Conservation (phyloP, 1,140 invertebrate genomes). For the Zaprionus gabonicus region DNA sequence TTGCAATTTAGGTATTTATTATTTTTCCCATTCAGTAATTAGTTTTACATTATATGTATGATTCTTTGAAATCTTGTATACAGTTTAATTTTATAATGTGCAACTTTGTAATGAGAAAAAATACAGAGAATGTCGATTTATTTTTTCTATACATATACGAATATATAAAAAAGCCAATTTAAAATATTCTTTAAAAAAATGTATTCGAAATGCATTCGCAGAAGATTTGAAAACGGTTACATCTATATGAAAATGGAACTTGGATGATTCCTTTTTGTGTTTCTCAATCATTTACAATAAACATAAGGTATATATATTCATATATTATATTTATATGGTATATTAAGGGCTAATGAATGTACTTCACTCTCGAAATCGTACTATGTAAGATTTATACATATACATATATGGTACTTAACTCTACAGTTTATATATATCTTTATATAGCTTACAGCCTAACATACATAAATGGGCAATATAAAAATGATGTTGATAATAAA, state of each 20-base stretch:
- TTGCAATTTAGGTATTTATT: slow-evolving; percentile 62
- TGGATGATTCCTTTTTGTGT: slow-evolving; percentile 29
- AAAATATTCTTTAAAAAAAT: slow-evolving; percentile 58
- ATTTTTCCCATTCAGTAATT: slow-evolving; percentile 70
- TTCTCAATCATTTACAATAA: slow-evolving; percentile 38
- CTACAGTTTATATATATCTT: slow-evolving; percentile 54
- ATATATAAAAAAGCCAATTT: slow-evolving; percentile 42
- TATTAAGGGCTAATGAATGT: slow-evolving; percentile 76
- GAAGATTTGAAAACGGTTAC: slow-evolving; percentile 45
- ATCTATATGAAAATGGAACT: slow-evolving; percentile 54
- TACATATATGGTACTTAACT: slow-evolving; percentile 10
- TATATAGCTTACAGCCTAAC: slow-evolving; percentile 77
- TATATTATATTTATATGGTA: slow-evolving; percentile 41
- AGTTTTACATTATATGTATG: slow-evolving; percentile 67
- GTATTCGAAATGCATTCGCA: slow-evolving; percentile 72
- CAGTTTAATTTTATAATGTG: slow-evolving; percentile 49
- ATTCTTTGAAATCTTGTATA: slow-evolving; percentile 54
- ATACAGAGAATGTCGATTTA: slow-evolving; percentile 49
- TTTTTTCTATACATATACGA: slow-evolving; percentile 30
- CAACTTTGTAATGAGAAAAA: slow-evolving; percentile 48
- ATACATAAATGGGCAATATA: slow-evolving; percentile 72
- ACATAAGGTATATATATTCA: slow-evolving; percentile 54
- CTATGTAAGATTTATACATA: slow-evolving; percentile 72
- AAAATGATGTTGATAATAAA: slow-evolving; percentile 73
- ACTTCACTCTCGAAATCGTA: slow-evolving; percentile 77